Evolutionary conservation across 2,888 invertebrate genomes (phyloP), one percentile per base, ranked within the genome.

Genomic region (Trissoscelio sp.): DNA sequence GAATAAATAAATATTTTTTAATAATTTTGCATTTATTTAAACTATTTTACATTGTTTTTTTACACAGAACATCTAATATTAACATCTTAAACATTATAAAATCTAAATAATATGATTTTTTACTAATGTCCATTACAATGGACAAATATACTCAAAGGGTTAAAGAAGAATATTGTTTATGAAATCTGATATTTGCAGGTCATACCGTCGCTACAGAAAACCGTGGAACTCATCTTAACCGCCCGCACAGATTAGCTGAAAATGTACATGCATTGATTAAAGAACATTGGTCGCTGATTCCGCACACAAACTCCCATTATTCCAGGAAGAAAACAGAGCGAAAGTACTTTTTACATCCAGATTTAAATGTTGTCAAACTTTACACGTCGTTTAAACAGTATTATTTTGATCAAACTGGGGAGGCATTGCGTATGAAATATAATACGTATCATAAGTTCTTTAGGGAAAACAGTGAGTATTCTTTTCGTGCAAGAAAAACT

Each of bases 381-480:
- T 42, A 5, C 6, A 2, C 3, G 12, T 12, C 1, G 3, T 42
- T 42, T 42, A 2, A 9, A 4, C 14, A 42, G 12, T 42, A 42
- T 14, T 42, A 42, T 42, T 14, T 3, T 14, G 6, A 42, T 4
- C 2, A 14, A 42, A 42, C 39, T 4, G 6, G 14, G 3, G 6
- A 74, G 75, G 24, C 55, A 57, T 24, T 34, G 9, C 11, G 37
- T 3, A 55, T 78, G 42, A 18, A 24, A 11, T 81, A 78, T 60
- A 66, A 64, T 53, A 66, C 58, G 20, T 72, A 55, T 37, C 55
- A 60, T 12, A 72, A 64, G 14, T 72, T 57, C 22, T 78, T 39
- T 12, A 28, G 58, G 1, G 42, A 44, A 28, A 58, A 62, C 11
- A 67, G 58, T 7, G 58, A 72, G 3, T 77, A 77, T 60, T 58